These are phyloP conservation scores for Lycaon pictus DNA, from an alignment of 2,113 vertebrate species.

Conservation along the genomic window DNA sequence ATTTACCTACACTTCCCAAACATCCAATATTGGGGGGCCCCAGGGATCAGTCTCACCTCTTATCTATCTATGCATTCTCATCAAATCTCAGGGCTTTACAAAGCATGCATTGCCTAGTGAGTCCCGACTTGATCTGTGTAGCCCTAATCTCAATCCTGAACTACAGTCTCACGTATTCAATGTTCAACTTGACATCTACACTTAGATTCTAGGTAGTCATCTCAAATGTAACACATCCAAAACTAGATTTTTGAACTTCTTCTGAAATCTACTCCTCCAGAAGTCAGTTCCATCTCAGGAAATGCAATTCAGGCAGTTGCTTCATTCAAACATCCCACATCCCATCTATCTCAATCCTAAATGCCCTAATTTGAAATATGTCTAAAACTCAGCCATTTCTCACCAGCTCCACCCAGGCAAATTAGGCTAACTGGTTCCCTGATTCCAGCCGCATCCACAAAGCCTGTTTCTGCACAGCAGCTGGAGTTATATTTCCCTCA, in stretches of 20 bases:
- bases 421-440: neutral
- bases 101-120: neutral
- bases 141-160: neutral
- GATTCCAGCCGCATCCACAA: neutral
- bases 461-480: neutral
- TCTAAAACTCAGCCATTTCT: neutral
- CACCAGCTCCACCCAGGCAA: neutral
- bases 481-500: neutral
- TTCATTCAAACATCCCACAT: neutral
- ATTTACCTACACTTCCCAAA: neutral
- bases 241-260: conserved; percentile 36
- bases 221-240: neutral
- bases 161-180: neutral
- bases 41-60: neutral
- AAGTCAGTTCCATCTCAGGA: conserved; percentile 20
- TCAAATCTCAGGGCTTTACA: neutral
- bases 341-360: neutral
- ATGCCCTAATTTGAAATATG: neutral
- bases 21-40: neutral
- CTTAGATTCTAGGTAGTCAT: conserved; percentile 37
- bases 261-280: conserved; percentile 31
- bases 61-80: neutral
- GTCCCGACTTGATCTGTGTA: neutral
- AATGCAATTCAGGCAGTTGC: neutral
- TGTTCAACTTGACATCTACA: conserved; percentile 24